Base-by-base conservation (phyloP, 2,797 vertebrate species). In the Thalassophryne amazonica region DNA sequence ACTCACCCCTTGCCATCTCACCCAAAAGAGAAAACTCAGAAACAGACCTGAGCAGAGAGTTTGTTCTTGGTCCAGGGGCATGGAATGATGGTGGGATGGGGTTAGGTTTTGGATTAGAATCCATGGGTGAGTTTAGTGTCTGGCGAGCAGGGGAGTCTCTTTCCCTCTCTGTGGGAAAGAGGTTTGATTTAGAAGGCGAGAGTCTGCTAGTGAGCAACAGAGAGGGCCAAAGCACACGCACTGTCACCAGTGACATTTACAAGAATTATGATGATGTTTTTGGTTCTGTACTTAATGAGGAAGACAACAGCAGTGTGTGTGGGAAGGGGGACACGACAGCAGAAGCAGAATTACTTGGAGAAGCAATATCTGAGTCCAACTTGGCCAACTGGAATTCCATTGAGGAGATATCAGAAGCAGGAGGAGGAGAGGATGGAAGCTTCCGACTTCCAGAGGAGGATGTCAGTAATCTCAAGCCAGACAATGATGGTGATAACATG, bases 21-120 rank as follows among this genome's bases (percentile, higher is more conserved):
- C 91, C 91, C 12, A 93, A 93, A 81, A 90, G 91, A 54, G 91
- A 93, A 69, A 93, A 93, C 62, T 92, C 90, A 14, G 90, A 92
- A 73, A 89, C 67, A 10, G 88, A 83, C 32, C 58, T 43, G 19
- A 72, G 65, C 56, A 79, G 54, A 42, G 69, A 62, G 34, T 43
- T 34, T 15, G 76, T 17, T 16, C 39, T 40, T 15, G 69, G 60
- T 40, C 48, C 75, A 35, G 78, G 57, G 4, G 61, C 69, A 0
- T 90, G 87, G 89, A 75, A 74, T 56, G 57, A 83, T 42, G 58
- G 68, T 30, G 60, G 64, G 10, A 53, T 76, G 30, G 75, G 51
- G 5, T 57, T 85, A 8, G 65, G 60, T 67, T 37, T 69, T 24
- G 61, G 63, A 27, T 67, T 80, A 56, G 60, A 52, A 31, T 59